phyloP scores from a whole-genome alignment of 2,797 vertebrate species.

The Petrocephalus sullivani region DNA sequence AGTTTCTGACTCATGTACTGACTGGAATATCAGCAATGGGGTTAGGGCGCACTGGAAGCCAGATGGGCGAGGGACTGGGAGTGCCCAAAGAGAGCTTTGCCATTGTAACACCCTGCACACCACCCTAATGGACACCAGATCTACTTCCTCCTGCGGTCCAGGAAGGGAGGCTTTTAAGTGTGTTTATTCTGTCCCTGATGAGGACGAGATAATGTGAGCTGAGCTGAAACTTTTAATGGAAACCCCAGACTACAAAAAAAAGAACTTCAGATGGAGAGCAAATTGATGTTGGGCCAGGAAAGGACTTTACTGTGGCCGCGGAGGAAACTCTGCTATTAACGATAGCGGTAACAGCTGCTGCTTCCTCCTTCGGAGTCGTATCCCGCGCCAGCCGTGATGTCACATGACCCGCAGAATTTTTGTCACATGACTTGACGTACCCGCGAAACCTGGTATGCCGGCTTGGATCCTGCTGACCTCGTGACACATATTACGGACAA shows the following conservation, averaged over 20 bases:
- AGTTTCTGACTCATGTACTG: neutral
- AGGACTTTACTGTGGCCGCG: neutral
- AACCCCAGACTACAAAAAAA: neutral
- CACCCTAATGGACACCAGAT: slow-evolving; percentile 10
- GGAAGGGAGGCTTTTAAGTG: slow-evolving; percentile 20
- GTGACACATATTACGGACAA: neutral
- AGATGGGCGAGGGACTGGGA: too few species aligned
- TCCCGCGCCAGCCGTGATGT: neutral
- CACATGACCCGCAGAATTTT: neutral
- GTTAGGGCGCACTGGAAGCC: neutral
- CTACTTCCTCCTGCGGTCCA: neutral
- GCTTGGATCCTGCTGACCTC: neutral
- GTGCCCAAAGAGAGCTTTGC: neutral
- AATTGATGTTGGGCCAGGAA: neutral
- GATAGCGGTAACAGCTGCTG: too few species aligned
- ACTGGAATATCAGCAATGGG: neutral
- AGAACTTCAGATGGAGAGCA: slow-evolving; percentile 16
- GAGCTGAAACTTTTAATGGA: slow-evolving; percentile 22
- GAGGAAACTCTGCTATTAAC: neutral
- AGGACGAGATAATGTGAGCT: slow-evolving; percentile 4
- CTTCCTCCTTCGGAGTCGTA: neutral
- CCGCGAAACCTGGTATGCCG: neutral
- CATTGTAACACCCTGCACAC: neutral
- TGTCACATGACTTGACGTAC: neutral
- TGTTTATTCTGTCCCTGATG: slow-evolving; percentile 6